Base-by-base conservation (phyloP, 2,113 vertebrate species). In the Pterocles burchelli region DNA sequence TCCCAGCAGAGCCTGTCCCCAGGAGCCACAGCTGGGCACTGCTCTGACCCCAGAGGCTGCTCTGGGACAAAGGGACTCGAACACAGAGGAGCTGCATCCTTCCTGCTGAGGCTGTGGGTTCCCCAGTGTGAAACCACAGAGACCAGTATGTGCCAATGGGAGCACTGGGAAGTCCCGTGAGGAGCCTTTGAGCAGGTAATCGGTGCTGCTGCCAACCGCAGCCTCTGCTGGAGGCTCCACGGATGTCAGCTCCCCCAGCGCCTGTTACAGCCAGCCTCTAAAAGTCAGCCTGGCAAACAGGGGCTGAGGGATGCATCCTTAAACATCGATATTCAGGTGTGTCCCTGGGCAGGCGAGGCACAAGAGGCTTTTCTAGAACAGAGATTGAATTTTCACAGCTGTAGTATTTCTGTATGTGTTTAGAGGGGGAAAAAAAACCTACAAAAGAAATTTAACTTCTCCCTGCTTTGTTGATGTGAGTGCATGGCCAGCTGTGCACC, bases 111-210 rank as follows among this genome's bases (percentile, higher is more conserved):
- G 20, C 33, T 28, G 25, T 8, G 18, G 17, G 16, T 26, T 71
- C 34, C 48, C 43, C 3, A 0, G 3, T 16, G n/a, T 45, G 19
- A 10, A 63, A 1, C 21, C 33, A 28, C 16, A 21, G 62, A 76
- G 63, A 21, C 33, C 34, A 13, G 28, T 0, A 0, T 0, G 6
- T 25, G 41, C 21, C 4, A 8, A 4, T 7, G 31, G 28, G 68
- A 63, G 65, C 38, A 4, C 26, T 13, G 57, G 59, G 25, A 36
- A 48, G 8, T 21, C 6, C 48, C 17, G 0, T 0, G 1, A 29
- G 52, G 80, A 78, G 28, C 17, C 41, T 62, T 43, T 26, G 2
- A 8, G 31, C 16, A 1, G 3, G 41, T 15, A 6, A 11, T 31
- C 43, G 3, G 4, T 7, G 49, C 76, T 82, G 51, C 41, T 33